Conservation (phyloP, 2,888 invertebrate species). For the Papilio elwesi region DNA sequence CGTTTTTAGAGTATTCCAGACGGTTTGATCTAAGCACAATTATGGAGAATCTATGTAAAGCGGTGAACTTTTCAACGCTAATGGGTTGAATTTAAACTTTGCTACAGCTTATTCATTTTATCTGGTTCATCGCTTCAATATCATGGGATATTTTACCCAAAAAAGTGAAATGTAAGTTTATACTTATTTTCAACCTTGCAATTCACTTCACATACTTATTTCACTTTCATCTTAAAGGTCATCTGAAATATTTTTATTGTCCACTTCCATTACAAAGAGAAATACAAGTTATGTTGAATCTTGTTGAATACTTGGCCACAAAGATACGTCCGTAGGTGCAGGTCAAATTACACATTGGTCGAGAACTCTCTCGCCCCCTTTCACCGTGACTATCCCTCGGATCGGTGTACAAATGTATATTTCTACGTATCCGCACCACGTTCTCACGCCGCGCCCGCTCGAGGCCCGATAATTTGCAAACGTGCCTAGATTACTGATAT, state of each 20-base stretch:
- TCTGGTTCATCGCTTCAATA: background rate
- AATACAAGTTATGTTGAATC: conserved; percentile 16
- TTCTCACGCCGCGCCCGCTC: conserved; percentile 33
- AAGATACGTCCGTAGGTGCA: conserved; percentile 32
- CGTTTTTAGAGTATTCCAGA: no score
- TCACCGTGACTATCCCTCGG: conserved; percentile 62
- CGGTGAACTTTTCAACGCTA: no score
- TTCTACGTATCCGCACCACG: conserved; percentile 8
- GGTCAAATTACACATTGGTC: conserved; percentile 40
- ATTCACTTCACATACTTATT: background rate
- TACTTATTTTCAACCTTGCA: background rate
- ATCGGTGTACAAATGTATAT: conserved; percentile 42
- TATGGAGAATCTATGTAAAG: no score
- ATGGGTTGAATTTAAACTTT: no score
- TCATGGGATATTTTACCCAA: background rate
- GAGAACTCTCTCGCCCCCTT: conserved; percentile 66
- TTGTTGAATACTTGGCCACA: conserved; percentile 20
- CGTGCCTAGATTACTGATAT: conserved; percentile 42
- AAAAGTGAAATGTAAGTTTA: background rate
- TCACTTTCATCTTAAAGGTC: conserved; percentile 17
- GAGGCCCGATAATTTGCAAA: conserved; percentile 41
- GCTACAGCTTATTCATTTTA: no score
- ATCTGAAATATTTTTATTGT: conserved; percentile 1
- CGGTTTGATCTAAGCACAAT: no score
- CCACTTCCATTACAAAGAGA: conserved; percentile 20